phyloP scores from a whole-genome alignment of 2,113 vertebrate species.

The Falcunculus frontatus region DNA sequence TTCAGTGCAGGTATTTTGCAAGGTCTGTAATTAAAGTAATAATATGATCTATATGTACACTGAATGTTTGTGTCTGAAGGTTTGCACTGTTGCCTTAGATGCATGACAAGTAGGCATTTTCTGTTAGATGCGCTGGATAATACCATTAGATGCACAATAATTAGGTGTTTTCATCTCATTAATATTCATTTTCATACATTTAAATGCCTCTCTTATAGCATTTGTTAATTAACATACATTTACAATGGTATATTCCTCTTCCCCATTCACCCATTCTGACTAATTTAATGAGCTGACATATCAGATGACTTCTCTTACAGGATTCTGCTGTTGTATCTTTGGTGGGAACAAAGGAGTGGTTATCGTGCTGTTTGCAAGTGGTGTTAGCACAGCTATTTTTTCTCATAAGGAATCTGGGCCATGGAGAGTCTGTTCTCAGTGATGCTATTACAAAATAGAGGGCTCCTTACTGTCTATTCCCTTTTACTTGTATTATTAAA shows the following conservation, averaged over 20 bases:
- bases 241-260: conserved; percentile 54
- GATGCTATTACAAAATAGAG: not conserved
- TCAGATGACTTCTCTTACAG: conserved; percentile 49
- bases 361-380: not conserved
- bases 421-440: not conserved
- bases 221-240: conserved; percentile 62
- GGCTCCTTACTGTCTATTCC: not conserved
- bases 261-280: conserved; percentile 33
- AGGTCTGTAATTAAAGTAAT: not conserved
- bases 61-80: conserved; percentile 42
- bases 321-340: conserved; percentile 36
- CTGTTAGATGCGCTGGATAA: conserved; percentile 45
- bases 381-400: not conserved
- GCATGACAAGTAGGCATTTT: conserved; percentile 53
- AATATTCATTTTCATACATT: conserved; percentile 64
- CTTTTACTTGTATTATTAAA: not conserved
- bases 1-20: not conserved
- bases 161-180: conserved; percentile 60
- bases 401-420: not conserved
- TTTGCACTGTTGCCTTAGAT: conserved; percentile 16
- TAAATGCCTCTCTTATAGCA: conserved; percentile 52
- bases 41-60: not conserved
- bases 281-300: conserved; percentile 61
- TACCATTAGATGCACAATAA: conserved; percentile 59
- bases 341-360: conserved; percentile 43